Evolutionary conservation across 2,888 invertebrate species (phyloP).

Genomic region (Tipula unca): DNA sequence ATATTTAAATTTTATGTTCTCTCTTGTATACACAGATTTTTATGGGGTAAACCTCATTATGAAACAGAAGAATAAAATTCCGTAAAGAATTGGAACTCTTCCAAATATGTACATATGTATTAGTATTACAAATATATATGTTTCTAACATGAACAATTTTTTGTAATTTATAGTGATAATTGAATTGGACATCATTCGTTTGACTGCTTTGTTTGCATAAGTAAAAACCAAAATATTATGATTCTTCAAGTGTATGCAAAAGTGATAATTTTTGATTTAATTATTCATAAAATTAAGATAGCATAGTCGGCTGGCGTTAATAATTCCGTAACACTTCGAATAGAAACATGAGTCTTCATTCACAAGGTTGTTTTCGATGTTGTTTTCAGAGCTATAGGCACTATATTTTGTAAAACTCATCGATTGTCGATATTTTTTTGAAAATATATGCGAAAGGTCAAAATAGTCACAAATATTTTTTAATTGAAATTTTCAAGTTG

Average conservation of each 20-base stretch:
- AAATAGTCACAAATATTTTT: no score
- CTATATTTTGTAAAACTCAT: no score
- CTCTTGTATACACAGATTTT: not conserved
- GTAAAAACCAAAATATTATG: not conserved
- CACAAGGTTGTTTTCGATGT: no score
- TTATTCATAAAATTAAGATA: not conserved
- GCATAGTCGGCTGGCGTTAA: not conserved
- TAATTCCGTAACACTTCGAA: not conserved
- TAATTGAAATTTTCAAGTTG: no score
- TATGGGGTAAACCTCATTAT: not conserved
- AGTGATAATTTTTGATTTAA: not conserved
- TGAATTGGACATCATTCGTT: not conserved
- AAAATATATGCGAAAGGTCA: no score
- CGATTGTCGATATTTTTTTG: no score
- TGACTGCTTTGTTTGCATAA: not conserved
- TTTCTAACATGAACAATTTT: not conserved
- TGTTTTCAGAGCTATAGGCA: no score
- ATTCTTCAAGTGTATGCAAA: not conserved
- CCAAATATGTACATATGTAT: not conserved
- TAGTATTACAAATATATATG: not conserved
- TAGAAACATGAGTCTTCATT: no score
- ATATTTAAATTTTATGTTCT: not conserved
- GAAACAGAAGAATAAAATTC: not conserved
- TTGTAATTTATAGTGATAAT: not conserved
- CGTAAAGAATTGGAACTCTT: not conserved